phyloP scores from a whole-genome alignment of 2,888 invertebrate species.

The Gastracanthus pulcherrimus region DNA sequence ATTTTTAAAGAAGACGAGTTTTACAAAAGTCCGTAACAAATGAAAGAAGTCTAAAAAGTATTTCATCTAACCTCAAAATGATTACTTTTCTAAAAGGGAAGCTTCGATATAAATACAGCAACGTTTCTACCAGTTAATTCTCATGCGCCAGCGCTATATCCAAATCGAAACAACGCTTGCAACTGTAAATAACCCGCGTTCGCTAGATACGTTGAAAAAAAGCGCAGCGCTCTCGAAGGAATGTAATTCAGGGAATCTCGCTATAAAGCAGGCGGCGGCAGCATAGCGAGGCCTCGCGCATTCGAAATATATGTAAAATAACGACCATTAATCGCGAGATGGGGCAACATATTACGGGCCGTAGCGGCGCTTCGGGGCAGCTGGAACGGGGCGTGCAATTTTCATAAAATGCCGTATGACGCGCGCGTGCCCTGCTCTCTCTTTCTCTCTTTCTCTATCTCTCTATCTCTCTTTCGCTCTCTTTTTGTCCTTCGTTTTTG shows the following conservation, averaged over 20 bases:
- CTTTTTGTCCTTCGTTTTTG: constrained; percentile 9
- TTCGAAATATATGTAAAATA: constrained; percentile 66
- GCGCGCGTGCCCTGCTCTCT: constrained; percentile 35
- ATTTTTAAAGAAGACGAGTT: no score
- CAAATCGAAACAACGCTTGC: no score
- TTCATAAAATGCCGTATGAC: constrained; percentile 70
- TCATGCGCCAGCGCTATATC: no score
- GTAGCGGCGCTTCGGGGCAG: constrained; percentile 63
- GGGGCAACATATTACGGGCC: constrained; percentile 67
- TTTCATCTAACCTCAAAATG: no score
- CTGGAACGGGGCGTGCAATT: constrained; percentile 69
- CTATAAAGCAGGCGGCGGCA: not conserved
- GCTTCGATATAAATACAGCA: no score
- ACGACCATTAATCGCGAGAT: constrained; percentile 69
- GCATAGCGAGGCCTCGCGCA: constrained; percentile 44
- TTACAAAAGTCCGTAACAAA: no score
- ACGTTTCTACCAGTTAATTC: no score
- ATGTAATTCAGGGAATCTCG: constrained; percentile 10
- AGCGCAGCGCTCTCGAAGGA: no score
- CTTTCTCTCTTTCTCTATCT: constrained; percentile 37
- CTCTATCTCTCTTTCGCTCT: constrained; percentile 15
- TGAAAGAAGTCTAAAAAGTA: no score
- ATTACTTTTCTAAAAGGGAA: no score
- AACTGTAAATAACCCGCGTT: no score
- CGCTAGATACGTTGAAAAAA: no score